Conservation (phyloP, 2,888 invertebrate species). For the Tolmerus cingulatus region DNA sequence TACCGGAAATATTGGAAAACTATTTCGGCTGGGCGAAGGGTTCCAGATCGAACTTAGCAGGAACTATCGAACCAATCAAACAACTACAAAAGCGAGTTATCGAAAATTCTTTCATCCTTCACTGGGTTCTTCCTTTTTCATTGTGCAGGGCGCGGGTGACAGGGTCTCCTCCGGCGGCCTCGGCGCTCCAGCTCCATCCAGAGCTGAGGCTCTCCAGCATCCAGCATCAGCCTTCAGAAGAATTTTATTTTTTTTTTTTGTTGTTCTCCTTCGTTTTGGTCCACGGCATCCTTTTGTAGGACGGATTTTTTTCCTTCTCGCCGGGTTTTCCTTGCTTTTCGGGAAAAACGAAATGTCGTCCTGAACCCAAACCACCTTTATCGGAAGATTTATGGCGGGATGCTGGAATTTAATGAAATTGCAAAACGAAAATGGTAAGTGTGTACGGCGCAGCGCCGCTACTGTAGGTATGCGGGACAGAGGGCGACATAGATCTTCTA, state of each 20-base stretch:
- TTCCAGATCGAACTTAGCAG: background rate
- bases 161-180: background rate
- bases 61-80: conserved; percentile 42
- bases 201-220: background rate
- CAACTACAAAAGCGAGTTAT: conserved; percentile 42
- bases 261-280: background rate
- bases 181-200: background rate
- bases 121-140: conserved; percentile 17
- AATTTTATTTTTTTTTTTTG: conserved; percentile 2
- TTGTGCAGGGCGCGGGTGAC: background rate
- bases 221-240: background rate
- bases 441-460: conserved; percentile 26
- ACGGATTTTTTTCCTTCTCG: conserved; percentile 31
- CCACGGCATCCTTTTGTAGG: conserved; percentile 37
- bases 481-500: conserved; percentile 37
- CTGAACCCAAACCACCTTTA: conserved; percentile 44
- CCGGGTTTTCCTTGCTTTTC: conserved; percentile 39
- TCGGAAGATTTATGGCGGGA: conserved; percentile 62
- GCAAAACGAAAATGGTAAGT: conserved; percentile 60
- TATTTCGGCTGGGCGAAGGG: background rate
- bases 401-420: conserved; percentile 65
- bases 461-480: conserved; percentile 34
- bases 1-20: conserved; percentile 36
- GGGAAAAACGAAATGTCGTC: conserved; percentile 44
- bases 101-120: conserved; percentile 42